Evolutionary conservation across 2,113 vertebrate genomes (phyloP), one percentile per base, ranked within the genome.

Genomic region (Mystacornis crossleyi): DNA sequence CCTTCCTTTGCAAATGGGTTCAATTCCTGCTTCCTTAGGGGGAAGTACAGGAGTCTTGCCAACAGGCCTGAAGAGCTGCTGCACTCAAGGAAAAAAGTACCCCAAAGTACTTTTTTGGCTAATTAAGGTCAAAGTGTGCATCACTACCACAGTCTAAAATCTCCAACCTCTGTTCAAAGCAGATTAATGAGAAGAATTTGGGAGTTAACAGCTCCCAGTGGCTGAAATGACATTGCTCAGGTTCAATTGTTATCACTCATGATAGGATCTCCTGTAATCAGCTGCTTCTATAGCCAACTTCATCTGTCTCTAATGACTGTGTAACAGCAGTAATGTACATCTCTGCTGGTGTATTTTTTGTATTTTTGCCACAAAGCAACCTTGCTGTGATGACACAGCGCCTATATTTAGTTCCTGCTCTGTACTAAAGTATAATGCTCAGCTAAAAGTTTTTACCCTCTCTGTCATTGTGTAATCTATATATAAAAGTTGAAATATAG

Each of bases 401-500:
- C 25, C 57, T 94, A 69, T 73, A 93, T 82, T 82, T 96, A 93
- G 87, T 60, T 88, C 26, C 60, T 73, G 51, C 67, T 88, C 74
- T 93, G 28, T 80, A 58, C 64, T 51, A 3, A 85, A 73, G 38
- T 62, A 47, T 82, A 85, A 85, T 6, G 29, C 55, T 86, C 72
- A 51, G 28, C 60, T 92, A 64, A 66, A 94, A 93, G 78, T 88
- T 88, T 54, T 90, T 66, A 34, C 31, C 42, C 60, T 66, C 18
- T 89, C 51, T 83, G 66, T 69, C 57, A 65, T 6, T 65, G 23
- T 77, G 21, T 31, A 81, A 31, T 78, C 71, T 93, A 90, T 88
- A 82, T 90, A 88, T 90, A 93, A 93, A 96, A 85, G 42, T 85
- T 88, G 62, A 87, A 90, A 77, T 72, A 64, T 0, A 85, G 74